A percentile compares a stretch with the other conserved stretches of the same genome.
Conservation (phyloP, 2,888 invertebrate species). For the Hartigia nigra region DNA sequence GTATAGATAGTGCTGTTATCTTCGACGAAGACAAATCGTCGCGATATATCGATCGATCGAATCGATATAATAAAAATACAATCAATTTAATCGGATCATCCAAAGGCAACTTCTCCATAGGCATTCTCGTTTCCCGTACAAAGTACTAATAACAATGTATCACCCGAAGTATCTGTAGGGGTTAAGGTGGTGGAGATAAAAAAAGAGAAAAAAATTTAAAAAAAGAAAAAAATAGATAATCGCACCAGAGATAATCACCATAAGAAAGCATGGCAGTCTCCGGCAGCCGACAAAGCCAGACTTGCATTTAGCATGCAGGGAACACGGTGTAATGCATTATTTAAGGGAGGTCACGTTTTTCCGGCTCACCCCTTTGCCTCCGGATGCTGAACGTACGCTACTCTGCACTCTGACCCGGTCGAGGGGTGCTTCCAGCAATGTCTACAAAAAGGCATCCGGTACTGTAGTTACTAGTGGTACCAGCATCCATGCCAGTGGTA, state of each 20-base stretch:
- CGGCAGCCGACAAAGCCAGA: neutral
- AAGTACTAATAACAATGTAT: neutral
- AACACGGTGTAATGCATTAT: conserved; percentile 38
- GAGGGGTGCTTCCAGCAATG: neutral
- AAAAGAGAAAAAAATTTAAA: neutral
- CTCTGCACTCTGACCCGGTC: neutral
- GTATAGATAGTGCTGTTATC: conserved; percentile 44
- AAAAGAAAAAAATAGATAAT: neutral
- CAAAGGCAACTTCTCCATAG: neutral
- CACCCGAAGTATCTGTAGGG: neutral
- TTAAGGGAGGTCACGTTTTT: conserved; percentile 40
- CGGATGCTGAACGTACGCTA: neutral
- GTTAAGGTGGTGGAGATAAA: neutral
- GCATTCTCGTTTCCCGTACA: neutral
- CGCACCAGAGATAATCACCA: neutral
- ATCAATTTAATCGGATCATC: neutral
- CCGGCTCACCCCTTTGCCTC: conserved; percentile 17
- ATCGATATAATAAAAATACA: conserved; percentile 44
- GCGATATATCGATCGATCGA: conserved; percentile 55
- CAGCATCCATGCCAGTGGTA: neutral
- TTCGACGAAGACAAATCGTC: conserved; percentile 53
- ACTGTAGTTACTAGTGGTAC: neutral
- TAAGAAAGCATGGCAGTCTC: neutral
- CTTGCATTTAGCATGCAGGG: conserved; percentile 14
- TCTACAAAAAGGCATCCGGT: neutral